Evolutionary conservation across 2,113 vertebrate genomes (phyloP).

Genomic region (Pao palembangensis): DNA sequence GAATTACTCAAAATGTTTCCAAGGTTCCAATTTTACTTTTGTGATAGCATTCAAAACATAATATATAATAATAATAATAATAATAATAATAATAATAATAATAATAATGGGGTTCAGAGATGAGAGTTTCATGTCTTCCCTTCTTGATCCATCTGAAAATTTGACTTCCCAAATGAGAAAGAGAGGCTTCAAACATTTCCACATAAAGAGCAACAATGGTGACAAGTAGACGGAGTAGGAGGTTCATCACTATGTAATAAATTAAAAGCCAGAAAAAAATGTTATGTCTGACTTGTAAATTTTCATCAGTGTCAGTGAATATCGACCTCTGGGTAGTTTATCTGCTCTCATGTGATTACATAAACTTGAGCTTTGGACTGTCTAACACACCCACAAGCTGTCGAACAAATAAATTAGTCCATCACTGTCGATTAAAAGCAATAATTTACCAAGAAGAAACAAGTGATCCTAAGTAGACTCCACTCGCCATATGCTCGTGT

Average conservation of each 20-base stretch:
- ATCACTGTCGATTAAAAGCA: slow-evolving; percentile 40
- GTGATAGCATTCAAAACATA: slow-evolving; percentile 20
- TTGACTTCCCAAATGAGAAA: too few species aligned
- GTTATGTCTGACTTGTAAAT: slow-evolving; percentile 25
- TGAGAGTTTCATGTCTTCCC: too few species aligned
- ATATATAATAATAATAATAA: too few species aligned
- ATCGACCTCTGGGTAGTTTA: slow-evolving; percentile 25
- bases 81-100: too few species aligned
- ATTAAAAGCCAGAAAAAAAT: slow-evolving; percentile 4
- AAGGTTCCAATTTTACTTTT: slow-evolving; percentile 19
- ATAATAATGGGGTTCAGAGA: too few species aligned
- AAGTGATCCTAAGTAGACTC: slow-evolving; percentile 3
- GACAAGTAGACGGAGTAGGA: not conserved
- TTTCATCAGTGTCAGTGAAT: slow-evolving; percentile 40
- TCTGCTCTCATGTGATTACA: slow-evolving; percentile 41
- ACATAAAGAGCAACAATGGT: not conserved
- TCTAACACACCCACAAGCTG: slow-evolving; percentile 32
- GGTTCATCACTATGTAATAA: too few species aligned
- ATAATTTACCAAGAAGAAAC: slow-evolving; percentile 39
- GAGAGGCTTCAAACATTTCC: too few species aligned
- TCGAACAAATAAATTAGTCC: slow-evolving; percentile 39
- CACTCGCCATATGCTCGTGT: slow-evolving; percentile 20
- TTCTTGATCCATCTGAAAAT: too few species aligned
- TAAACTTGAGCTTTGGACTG: slow-evolving; percentile 30
- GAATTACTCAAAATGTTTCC: slow-evolving; percentile 51